Evolutionary conservation across 2,888 invertebrate genomes (phyloP).

Genomic region (Ochropacha duplaris): DNA sequence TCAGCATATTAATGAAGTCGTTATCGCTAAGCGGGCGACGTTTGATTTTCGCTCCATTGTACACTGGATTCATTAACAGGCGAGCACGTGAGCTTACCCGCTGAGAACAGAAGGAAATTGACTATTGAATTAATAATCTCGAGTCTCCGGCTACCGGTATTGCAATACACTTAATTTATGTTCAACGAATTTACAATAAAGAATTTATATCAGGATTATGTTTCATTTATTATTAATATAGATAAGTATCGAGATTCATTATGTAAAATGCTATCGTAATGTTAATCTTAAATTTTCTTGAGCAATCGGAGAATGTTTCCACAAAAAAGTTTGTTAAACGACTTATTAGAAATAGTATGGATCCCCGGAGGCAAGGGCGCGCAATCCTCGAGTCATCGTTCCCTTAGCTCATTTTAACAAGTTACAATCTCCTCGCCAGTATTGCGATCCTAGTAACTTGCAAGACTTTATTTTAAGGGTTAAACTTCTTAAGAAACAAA

Average conservation of each 20-base stretch:
- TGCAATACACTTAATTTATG: constrained; percentile 7
- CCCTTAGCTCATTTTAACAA: constrained; percentile 34
- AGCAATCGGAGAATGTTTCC: neutral
- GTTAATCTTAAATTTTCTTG: neutral
- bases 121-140: constrained; percentile 17
- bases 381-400: constrained; percentile 37
- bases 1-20: neutral
- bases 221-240: too few relatives aligned
- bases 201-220: neutral
- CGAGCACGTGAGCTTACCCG: constrained; percentile 7
- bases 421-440: constrained; percentile 38
- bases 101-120: constrained; percentile 11
- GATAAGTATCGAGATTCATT: too few relatives aligned
- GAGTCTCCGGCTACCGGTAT: constrained; percentile 2
- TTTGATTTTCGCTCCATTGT: constrained; percentile 5
- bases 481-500: constrained; percentile 20
- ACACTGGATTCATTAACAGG: constrained; percentile 9
- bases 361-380: constrained; percentile 21
- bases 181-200: constrained; percentile 3
- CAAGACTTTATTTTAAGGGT: constrained; percentile 43
- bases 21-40: neutral
- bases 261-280: too few relatives aligned
- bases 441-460: constrained; percentile 46
- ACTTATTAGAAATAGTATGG: constrained; percentile 16
- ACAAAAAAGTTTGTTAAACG: neutral